Conservation (phyloP, 2,797 vertebrate species). For the Cichlasoma orientale region DNA sequence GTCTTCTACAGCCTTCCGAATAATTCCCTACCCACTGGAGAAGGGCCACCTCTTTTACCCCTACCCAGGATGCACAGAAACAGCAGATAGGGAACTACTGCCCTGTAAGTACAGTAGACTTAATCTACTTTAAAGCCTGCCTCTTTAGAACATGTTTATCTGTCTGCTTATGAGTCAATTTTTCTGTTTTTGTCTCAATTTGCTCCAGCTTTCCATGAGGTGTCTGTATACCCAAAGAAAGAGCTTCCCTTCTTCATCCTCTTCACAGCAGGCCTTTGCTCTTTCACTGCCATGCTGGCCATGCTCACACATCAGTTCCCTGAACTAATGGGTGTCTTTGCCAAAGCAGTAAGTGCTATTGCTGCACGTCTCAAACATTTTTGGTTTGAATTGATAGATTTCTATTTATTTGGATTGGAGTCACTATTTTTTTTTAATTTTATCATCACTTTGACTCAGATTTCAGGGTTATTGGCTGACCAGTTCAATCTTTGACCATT, state of each 20-base stretch:
- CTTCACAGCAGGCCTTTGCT: constrained; percentile 98
- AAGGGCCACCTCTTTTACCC: constrained; percentile 99
- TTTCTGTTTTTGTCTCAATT: background rate
- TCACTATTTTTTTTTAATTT: background rate
- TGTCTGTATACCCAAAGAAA: constrained; percentile 99
- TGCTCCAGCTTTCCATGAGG: constrained; percentile 92
- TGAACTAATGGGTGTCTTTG: constrained; percentile 97
- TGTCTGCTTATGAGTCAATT: background rate
- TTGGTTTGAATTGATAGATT: background rate
- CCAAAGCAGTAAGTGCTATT: constrained; percentile 92
- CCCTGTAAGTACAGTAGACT: constrained; percentile 83
- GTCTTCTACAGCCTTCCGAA: constrained; percentile 89
- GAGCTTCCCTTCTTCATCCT: constrained; percentile 99
- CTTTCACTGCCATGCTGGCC: constrained; percentile 97
- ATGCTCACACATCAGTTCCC: constrained; percentile 99
- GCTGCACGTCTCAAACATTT: background rate
- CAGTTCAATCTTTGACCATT: background rate
- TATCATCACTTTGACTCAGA: background rate
- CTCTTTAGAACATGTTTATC: background rate
- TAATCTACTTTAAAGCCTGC: background rate
- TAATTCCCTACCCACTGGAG: constrained; percentile 97
- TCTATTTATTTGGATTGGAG: background rate
- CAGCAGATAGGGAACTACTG: constrained; percentile 95
- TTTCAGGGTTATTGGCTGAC: background rate
- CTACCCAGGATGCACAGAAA: constrained; percentile 98